These are phyloP conservation scores for Borostomias antarcticus DNA, from an alignment of 2,797 vertebrate species.

Conservation along the genomic window DNA sequence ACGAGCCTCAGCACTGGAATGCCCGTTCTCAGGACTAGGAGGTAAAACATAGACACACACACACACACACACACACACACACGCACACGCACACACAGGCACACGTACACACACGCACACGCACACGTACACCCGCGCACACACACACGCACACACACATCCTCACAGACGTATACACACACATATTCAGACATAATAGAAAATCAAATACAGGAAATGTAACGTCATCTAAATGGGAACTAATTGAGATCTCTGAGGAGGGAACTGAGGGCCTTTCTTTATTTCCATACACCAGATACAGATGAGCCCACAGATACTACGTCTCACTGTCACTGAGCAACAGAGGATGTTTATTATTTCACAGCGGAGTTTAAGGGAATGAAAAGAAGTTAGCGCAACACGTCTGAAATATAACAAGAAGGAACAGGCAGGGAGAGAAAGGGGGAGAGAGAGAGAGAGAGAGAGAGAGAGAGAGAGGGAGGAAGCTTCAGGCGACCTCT, in stretches of 20 bases:
- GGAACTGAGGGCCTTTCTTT: no score
- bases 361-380: background rate
- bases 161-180: background rate
- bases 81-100: constrained; percentile 25
- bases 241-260: background rate
- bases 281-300: no score
- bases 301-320: no score
- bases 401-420: no score
- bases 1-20: constrained; percentile 73
- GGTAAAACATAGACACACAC: constrained; percentile 65
- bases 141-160: background rate
- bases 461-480: constrained; percentile 34
- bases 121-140: constrained; percentile 6
- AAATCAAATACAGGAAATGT: constrained; percentile 28
- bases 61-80: constrained; percentile 41
- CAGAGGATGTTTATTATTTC: background rate
- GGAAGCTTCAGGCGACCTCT: constrained; percentile 72
- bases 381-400: no score
- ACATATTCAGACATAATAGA: constrained; percentile 6
- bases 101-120: constrained; percentile 42
- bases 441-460: background rate
- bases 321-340: no score
- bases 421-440: background rate
- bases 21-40: constrained; percentile 71
- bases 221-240: background rate